A percentile compares a stretch with the other conserved stretches of the same genome.
These are phyloP conservation scores for Ascidia mentula DNA, from an alignment of 23 tunicate genomes.

Conservation along the genomic window DNA sequence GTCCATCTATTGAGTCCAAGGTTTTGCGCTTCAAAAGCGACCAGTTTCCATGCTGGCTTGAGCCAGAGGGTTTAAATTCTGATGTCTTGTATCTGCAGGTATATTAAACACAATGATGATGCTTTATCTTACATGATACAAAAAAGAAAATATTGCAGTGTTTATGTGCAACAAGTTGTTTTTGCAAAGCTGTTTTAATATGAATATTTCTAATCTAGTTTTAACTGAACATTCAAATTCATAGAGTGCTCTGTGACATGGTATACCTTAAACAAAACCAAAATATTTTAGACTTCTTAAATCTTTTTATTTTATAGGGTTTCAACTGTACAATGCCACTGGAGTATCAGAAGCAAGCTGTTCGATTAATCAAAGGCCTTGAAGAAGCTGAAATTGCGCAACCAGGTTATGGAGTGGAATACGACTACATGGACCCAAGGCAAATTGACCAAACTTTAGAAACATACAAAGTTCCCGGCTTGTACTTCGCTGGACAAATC, in stretches of 20 bases:
- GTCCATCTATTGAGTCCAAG: slow-evolving; percentile 94
- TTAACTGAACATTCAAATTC: no score
- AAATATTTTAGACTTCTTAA: no score
- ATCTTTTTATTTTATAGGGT: slow-evolving; percentile 40
- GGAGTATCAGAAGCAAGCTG: slow-evolving; percentile 71
- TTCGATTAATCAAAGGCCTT: slow-evolving; percentile 56
- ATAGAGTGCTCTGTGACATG: no score
- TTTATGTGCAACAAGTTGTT: no score
- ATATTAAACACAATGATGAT: not conserved
- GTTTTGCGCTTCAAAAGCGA: slow-evolving; percentile 58
- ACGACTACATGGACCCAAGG: slow-evolving; percentile 95
- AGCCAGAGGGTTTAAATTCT: slow-evolving; percentile 80
- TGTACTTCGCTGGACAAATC: slow-evolving; percentile 93
- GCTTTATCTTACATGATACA: slow-evolving; percentile 28
- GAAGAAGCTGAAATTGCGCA: slow-evolving; percentile 61
- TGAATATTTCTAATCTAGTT: no score
- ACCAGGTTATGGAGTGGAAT: slow-evolving; percentile 91
- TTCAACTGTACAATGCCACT: slow-evolving; percentile 95
- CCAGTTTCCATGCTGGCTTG: slow-evolving; percentile 64
- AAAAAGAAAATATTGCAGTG: no score
- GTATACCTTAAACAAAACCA: no score
- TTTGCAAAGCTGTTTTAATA: no score
- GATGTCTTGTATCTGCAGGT: slow-evolving; percentile 61
- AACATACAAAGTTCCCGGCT: slow-evolving; percentile 58
- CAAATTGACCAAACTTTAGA: slow-evolving; percentile 71